Base-by-base conservation (phyloP, 2,797 vertebrate species). In the Liasis olivaceus region DNA sequence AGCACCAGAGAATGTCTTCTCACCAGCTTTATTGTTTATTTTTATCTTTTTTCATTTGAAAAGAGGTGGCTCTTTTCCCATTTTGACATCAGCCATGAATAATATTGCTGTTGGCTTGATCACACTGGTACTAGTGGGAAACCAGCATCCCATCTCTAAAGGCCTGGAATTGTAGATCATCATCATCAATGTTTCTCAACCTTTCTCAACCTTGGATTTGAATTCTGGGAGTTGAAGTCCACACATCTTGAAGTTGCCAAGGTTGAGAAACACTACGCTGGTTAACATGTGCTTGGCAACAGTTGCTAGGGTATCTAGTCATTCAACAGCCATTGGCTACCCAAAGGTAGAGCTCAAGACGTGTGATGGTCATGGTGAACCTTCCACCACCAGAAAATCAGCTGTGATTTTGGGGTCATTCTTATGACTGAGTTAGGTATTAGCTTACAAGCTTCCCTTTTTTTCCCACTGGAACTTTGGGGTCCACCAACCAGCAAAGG, bases 71-170 rank as follows among this genome's bases (percentile, higher is more conserved):
- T 93, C 31, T 59, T 31, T 93, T 88, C 85, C 92, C 69, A 90
- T 26, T 20, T 64, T 36, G n/a, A 51, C 42, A 8, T 56, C 58
- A 64, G 89, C 89, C 8, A 4, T 20, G 64, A 84, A 88, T 58
- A n/a, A 90, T 93, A 47, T 93, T 91, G 59, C 47, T 59, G n/a
- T 88, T 93, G 89, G 92, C 92, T 58, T 28, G 26, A 22, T 87
- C 69, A 20, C 2, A 0, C 26, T 64, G 85, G 69, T 90, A 56
- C 85, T 31, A n/a, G 31, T 31, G 89, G 56, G 85, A 91, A 22
- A 84, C n/a, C n/a, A 26, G 47, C 14, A 20, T 22, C n/a, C 31
- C 56, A 64, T 14, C n/a, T 26, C 51, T 24, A 72, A 28, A 51
- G 24, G 51, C 60, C 72, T 85, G 60, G 91, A 36, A 85, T 15